Base-by-base conservation (phyloP, 2,888 invertebrate species). In the Chelonus formosanus region DNA sequence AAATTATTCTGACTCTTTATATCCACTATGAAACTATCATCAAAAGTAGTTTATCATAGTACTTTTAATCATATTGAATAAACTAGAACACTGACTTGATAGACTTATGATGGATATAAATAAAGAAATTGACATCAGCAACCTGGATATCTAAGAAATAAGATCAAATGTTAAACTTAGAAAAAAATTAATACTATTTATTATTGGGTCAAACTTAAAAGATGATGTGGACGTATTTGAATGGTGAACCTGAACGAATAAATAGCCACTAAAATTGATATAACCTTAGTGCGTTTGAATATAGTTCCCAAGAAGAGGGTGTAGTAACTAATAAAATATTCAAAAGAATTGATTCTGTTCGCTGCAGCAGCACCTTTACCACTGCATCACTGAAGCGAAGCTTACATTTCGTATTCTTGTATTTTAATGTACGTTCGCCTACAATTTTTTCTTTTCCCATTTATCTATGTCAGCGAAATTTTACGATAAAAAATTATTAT, bases 181-280 rank as follows among this genome's bases (percentile, higher is more conserved):
- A 48, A 48, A 53, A 32, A 35, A 53, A 20, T 20, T 32, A 53
- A 53, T 4, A 32, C 1, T 32, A 35, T 34, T 53, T 8, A 48
- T 69, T 73, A 73, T 52, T 52, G 34, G 72, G 72, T 73, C 72
- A 71, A 35, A 59, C 66, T 57, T 48, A 55, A 62, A 67, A 68
- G 71, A 75, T 79, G 79, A 80, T 80, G 80, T 80, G 80, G 79
- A 76, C 77, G 66, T 76, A 75, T 75, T 75, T 74, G 71, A 79
- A 70, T 80, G 80, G 79, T 68, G 70, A 67, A 72, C 60, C 66
- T 67, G 71, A 70, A 72, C 74, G 70, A 70, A 60, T 67, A 67
- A 68, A 73, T 73, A 71, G 71, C 65, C 45, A 57, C 10, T 31
- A 58, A 69, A 71, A 75, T 73, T 70, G 72, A 78, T 78, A 78